phyloP scores from a whole-genome alignment of 2,797 vertebrate species.

The Rhodeus uyekii region DNA sequence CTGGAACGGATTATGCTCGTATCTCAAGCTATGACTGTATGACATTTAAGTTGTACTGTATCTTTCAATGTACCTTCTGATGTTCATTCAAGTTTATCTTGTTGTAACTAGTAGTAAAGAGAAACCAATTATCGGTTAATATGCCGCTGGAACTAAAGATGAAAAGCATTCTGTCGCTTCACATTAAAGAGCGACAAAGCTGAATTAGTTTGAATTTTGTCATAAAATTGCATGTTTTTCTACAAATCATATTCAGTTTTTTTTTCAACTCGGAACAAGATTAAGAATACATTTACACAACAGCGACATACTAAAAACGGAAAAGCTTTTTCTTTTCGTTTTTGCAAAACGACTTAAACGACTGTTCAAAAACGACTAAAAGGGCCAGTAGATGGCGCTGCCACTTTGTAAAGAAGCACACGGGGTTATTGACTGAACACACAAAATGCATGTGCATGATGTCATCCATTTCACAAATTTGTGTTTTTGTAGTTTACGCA shows the following conservation, averaged over 20 bases:
- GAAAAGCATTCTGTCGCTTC: neutral
- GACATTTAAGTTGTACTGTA: neutral
- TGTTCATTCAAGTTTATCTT: neutral
- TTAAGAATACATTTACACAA: neutral
- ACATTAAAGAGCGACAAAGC: neutral
- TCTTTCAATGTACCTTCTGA: neutral
- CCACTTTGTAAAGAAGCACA: too few relatives aligned
- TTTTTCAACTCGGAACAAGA: neutral
- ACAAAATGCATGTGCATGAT: neutral
- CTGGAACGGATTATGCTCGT: too few relatives aligned
- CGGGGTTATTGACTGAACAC: neutral
- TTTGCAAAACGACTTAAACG: too few relatives aligned
- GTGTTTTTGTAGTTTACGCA: neutral
- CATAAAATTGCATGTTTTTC: neutral
- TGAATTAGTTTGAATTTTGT: neutral
- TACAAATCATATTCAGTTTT: neutral
- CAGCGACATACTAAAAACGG: too few relatives aligned
- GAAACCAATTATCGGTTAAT: neutral
- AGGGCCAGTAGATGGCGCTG: too few relatives aligned
- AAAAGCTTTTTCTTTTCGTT: too few relatives aligned
- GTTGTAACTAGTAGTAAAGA: neutral
- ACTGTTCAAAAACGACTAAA: too few relatives aligned
- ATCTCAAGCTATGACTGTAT: too few relatives aligned
- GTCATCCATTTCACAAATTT: neutral
- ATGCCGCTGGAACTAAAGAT: neutral